Conservation (phyloP, 2,888 invertebrate genomes). For the Cryptocephalus primarius region DNA sequence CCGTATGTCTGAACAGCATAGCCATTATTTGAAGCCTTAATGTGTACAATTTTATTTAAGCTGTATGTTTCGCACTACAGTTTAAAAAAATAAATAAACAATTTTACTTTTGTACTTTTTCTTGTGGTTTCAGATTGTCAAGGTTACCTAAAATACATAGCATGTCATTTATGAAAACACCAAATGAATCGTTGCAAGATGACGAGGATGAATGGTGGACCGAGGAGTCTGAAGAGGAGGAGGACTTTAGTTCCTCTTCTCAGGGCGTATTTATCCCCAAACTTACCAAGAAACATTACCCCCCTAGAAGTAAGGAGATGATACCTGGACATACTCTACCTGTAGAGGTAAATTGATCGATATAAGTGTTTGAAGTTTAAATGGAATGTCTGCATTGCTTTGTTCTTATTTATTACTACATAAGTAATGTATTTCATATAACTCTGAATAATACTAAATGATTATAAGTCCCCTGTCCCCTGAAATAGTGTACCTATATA, state of each 20-base stretch:
- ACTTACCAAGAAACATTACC: constrained; percentile 26
- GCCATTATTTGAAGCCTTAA: no score
- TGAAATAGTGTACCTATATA: no score
- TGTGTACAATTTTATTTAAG: background rate
- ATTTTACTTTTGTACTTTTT: background rate
- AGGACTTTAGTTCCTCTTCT: constrained; percentile 26
- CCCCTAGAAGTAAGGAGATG: constrained; percentile 32
- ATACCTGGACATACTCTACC: constrained; percentile 30
- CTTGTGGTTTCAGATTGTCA: constrained; percentile 6
- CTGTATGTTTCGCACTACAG: background rate
- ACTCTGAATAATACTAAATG: no score
- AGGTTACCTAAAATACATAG: constrained; percentile 18
- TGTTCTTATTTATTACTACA: background rate
- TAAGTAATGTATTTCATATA: no score
- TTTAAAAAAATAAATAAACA: background rate
- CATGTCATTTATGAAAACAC: constrained; percentile 12
- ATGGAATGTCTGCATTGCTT: background rate
- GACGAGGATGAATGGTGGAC: constrained; percentile 35
- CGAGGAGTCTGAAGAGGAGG: constrained; percentile 29
- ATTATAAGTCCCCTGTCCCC: no score
- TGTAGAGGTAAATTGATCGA: constrained; percentile 26
- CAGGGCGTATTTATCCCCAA: constrained; percentile 22
- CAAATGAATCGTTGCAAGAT: constrained; percentile 12
- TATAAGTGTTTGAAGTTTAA: background rate
- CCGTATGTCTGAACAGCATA: constrained; percentile 16